These are phyloP conservation scores for Fragum sueziense DNA, from an alignment of 2,888 invertebrate genomes.

Conservation along the genomic window DNA sequence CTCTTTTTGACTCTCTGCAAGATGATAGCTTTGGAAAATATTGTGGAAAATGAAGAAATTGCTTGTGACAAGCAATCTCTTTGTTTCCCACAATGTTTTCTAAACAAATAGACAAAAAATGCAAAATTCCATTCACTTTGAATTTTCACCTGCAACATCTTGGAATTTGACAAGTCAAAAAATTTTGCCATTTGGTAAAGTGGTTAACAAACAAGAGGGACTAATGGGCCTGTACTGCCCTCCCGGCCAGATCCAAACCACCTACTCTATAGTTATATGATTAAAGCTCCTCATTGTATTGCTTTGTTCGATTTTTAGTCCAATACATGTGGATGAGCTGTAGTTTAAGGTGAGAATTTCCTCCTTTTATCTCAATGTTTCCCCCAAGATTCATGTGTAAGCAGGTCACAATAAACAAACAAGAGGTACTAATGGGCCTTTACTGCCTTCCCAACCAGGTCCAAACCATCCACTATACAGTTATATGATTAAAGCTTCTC, in stretches of 20 bases:
- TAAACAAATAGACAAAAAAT: too few relatives aligned
- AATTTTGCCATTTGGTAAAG: too few relatives aligned
- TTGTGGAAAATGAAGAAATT: too few relatives aligned
- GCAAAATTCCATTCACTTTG: too few relatives aligned
- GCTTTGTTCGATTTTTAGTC: conserved; percentile 91
- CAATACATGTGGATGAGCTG: conserved; percentile 90
- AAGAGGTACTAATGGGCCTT: conserved; percentile 45
- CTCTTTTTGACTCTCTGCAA: too few relatives aligned
- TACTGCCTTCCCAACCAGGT: conserved; percentile 73
- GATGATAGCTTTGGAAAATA: too few relatives aligned
- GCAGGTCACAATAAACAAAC: background rate
- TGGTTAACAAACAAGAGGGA: background rate
- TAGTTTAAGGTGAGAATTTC: conserved; percentile 86
- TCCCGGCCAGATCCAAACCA: conserved; percentile 75
- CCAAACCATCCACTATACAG: conserved; percentile 78
- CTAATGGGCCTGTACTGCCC: conserved; percentile 66
- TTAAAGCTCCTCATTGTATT: conserved; percentile 86
- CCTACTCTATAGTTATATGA: conserved; percentile 76
- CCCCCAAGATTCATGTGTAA: too few relatives aligned
- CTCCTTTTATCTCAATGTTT: too few relatives aligned
- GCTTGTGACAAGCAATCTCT: too few relatives aligned
- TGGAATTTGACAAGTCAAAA: too few relatives aligned
- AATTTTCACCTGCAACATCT: too few relatives aligned
- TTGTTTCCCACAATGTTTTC: background rate
- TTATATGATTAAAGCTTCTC: conserved; percentile 82